Base-by-base conservation (phyloP, 1,140 invertebrate genomes). In the Stegodyphus dumicola region DNA sequence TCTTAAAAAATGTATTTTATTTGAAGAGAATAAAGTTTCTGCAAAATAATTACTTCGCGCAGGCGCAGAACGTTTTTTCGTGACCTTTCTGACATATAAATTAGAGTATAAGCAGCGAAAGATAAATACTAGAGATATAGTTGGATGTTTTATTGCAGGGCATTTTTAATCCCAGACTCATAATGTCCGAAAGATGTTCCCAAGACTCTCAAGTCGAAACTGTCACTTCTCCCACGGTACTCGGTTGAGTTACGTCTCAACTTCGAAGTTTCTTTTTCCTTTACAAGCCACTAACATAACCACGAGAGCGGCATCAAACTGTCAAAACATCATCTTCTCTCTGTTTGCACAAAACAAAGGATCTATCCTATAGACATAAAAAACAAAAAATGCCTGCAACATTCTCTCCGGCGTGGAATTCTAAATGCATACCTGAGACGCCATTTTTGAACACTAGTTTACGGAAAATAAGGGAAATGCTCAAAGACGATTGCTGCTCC, bases 121-220 rank as follows among this genome's bases (percentile, higher is more conserved):
- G 80, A 83, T 83, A 74, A 74, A 83, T 56, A 75, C 33, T 11
- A 33, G 60, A 83, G 80, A 83, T 75, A 83, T 75, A 83, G 6
- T 5, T 52, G 13, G 51, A 66, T 83, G 75, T 75, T 85, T 84
- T 85, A 85, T 85, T 67, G 53, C 15, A 51, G 51, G 53, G 64
- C 65, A 49, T 56, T 77, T 76, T 70, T 54, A 56, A 85, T 76
- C 53, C 71, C 71, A 15, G 51, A 13, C 77, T 15, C 52, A 66
- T 74, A 54, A 60, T 18, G 73, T 70, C 48, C 7, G 51, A 6
- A 18, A n/a, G 15, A 54, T 33, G 66, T 67, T 69, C 74, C 74
- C 60, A 76, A 56, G 65, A n/a, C 65, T 52, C 74, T 67, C n/a
- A 76, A 80, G 10, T 49, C 10, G 17, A 51, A 48, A 7, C 64